These are phyloP conservation scores for Lapara coniferarum DNA, from an alignment of 2,888 invertebrate species.

Conservation along the genomic window DNA sequence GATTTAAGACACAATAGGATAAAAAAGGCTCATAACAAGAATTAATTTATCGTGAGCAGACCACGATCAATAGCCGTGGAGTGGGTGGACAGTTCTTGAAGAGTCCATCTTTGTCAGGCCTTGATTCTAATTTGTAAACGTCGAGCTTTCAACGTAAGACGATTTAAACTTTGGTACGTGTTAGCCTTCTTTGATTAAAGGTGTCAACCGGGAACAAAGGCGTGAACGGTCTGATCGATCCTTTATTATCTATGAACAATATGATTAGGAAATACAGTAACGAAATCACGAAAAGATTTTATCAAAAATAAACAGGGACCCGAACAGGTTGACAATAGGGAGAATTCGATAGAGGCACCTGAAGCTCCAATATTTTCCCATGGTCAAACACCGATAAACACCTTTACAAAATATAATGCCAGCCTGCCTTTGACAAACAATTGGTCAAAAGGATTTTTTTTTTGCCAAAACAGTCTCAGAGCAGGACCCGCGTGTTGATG, in stretches of 20 bases:
- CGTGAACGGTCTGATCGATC: constrained; percentile 34
- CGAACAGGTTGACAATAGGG: constrained; percentile 74
- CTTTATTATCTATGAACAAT: constrained; percentile 36
- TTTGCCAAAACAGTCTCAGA: constrained; percentile 68
- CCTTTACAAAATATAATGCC: constrained; percentile 74
- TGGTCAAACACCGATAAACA: constrained; percentile 81
- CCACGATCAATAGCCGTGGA: constrained; percentile 78
- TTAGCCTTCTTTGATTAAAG: constrained; percentile 64
- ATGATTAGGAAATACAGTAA: constrained; percentile 27
- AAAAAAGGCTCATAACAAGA: constrained; percentile 81
- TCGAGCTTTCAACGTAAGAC: constrained; percentile 77
- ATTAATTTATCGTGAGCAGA: constrained; percentile 79
- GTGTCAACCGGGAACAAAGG: constrained; percentile 40
- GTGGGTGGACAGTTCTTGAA: constrained; percentile 83
- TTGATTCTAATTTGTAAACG: constrained; percentile 82
- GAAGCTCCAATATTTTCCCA: constrained; percentile 81
- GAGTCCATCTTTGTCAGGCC: constrained; percentile 83
- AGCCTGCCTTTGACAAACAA: constrained; percentile 78
- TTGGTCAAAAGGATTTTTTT: constrained; percentile 80
- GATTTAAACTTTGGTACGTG: constrained; percentile 79
- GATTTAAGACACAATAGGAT: constrained; percentile 69
- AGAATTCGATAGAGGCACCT: constrained; percentile 74
- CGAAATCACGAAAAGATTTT: constrained; percentile 54
- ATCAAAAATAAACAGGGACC: constrained; percentile 57
- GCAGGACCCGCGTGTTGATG: constrained; percentile 73